A percentile compares a stretch with the other conserved stretches of the same genome.
Conservation (phyloP, 2,888 invertebrate genomes). For the Plusia festucae region DNA sequence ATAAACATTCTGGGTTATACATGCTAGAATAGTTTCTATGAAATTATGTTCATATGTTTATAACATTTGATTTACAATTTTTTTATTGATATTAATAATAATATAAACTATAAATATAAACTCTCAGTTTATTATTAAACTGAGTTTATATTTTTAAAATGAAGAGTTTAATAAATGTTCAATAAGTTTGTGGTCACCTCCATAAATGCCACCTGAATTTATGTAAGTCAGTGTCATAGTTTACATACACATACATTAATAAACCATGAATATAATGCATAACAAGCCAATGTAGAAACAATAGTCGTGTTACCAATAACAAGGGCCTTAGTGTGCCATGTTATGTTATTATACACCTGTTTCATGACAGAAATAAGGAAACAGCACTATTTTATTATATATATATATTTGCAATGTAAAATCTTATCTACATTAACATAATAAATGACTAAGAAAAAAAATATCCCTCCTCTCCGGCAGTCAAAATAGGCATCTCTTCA, state of each 20-base stretch:
- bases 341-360: background rate
- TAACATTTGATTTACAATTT: too few species aligned
- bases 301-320: background rate
- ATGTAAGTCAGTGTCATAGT: background rate
- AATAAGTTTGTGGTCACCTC: background rate
- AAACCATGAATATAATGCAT: background rate
- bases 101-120: too few species aligned
- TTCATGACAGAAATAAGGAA: background rate
- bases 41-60: too few species aligned
- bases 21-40: too few species aligned
- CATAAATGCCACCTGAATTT: background rate
- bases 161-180: background rate
- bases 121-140: too few species aligned
- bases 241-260: background rate
- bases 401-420: too few species aligned
- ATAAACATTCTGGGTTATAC: background rate
- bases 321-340: background rate
- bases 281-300: background rate
- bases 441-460: too few species aligned
- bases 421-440: too few species aligned
- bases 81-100: too few species aligned
- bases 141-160: too few species aligned
- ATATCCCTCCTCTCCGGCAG: too few species aligned
- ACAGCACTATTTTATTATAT: background rate
- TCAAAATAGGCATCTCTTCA: too few species aligned